These are phyloP conservation scores for Hyla sarda DNA, from an alignment of 2,113 vertebrate species.

Conservation along the genomic window DNA sequence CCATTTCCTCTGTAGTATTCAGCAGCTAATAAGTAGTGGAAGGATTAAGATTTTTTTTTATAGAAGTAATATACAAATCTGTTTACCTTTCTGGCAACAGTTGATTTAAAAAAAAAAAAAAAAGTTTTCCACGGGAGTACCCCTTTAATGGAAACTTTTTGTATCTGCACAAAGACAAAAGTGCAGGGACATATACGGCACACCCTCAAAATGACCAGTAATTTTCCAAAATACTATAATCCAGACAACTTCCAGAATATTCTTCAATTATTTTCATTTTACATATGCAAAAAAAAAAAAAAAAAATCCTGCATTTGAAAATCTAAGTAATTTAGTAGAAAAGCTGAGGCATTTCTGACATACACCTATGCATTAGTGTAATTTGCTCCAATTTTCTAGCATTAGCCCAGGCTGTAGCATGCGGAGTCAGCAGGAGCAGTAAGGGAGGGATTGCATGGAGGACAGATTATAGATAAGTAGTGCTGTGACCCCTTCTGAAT, in stretches of 20 bases:
- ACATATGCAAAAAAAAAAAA: constrained; percentile 28
- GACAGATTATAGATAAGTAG: constrained; percentile 23
- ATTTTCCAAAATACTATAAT: background rate
- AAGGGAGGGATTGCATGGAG: constrained; percentile 21
- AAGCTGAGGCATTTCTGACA: constrained; percentile 35
- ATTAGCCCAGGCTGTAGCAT: constrained; percentile 34
- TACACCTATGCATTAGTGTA: constrained; percentile 46
- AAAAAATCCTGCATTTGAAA: constrained; percentile 10
- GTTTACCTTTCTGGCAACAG: too few species aligned
- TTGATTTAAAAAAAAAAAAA: too few species aligned
- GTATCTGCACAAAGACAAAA: background rate
- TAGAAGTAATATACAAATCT: too few species aligned
- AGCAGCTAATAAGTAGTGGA: too few species aligned
- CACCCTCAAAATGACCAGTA: background rate
- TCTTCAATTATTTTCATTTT: background rate
- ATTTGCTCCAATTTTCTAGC: constrained; percentile 54
- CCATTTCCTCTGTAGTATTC: too few species aligned
- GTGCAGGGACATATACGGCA: background rate
- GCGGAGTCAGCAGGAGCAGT: constrained; percentile 33
- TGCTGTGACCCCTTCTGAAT: constrained; percentile 24
- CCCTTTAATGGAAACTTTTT: background rate
- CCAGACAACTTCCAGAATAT: background rate
- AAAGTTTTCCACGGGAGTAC: too few species aligned
- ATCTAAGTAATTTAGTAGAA: constrained; percentile 26
- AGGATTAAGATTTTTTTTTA: too few species aligned